phyloP scores from a whole-genome alignment of 2,888 invertebrate species.

The Mycalesis mineus region DNA sequence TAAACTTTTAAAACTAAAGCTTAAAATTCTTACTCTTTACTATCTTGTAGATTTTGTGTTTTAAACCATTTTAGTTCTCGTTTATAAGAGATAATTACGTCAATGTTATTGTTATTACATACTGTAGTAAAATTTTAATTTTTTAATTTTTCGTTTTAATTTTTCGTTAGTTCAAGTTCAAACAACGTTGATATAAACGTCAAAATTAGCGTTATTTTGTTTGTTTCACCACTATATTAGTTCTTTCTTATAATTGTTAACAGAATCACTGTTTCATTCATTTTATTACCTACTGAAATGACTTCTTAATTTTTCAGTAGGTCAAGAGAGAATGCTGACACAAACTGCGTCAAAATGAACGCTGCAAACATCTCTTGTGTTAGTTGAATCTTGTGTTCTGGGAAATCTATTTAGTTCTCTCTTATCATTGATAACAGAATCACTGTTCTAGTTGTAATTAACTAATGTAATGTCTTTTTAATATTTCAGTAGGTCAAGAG shows the following conservation, averaged over 20 bases:
- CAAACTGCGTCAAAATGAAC: background rate
- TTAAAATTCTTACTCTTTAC: too few species aligned
- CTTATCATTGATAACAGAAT: conserved; percentile 1
- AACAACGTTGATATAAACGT: too few species aligned
- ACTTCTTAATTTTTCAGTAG: conserved; percentile 30
- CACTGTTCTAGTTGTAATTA: background rate
- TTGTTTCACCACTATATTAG: background rate
- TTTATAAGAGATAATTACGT: background rate
- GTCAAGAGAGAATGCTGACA: conserved; percentile 33
- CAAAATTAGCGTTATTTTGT: background rate
- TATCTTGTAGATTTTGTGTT: background rate
- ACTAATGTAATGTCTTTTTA: conserved; percentile 16
- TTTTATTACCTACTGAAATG: conserved; percentile 1
- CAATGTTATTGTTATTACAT: too few species aligned
- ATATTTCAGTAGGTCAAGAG: conserved; percentile 34
- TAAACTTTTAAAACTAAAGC: too few species aligned
- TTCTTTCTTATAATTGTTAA: background rate
- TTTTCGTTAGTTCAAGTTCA: too few species aligned
- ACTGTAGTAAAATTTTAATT: too few species aligned
- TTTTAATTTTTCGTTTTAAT: too few species aligned
- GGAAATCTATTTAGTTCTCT: background rate
- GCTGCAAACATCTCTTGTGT: too few species aligned
- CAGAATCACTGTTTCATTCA: background rate
- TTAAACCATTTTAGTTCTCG: background rate
- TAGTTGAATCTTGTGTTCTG: background rate